Evolutionary conservation across 1,140 invertebrate species (phyloP), one percentile per base, ranked within the genome.

Genomic region (Probaryconus sp.): DNA sequence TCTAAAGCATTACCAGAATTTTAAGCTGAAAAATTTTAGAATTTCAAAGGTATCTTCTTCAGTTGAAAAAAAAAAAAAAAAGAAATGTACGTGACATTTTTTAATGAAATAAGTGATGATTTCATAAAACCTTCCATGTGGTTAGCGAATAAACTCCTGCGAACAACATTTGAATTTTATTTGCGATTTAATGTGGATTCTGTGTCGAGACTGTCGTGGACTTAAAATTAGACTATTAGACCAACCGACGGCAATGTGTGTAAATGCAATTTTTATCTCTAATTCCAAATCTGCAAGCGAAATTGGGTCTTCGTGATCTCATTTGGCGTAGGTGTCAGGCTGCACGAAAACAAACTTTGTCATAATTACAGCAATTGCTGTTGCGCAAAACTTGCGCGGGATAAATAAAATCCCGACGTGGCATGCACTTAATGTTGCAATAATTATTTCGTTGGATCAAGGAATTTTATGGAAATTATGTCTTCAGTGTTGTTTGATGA

Each of bases 281-380:
- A 43, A 64, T 72, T 64, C 53, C 10, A 30, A 60, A 64, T 72
- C 60, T 72, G 51, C 51, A 51, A 63, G 53, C 60, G 37, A 64
- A 72, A 72, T 60, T 65, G 45, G 58, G 68, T 64, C 58, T 65
- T 64, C 60, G 51, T 65, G 69, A 72, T 65, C 53, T 65, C 21
- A 65, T 71, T 64, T 64, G 20, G 58, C 58, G 50, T 56, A 64
- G 68, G 58, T 64, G 58, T 71, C 58, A 64, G 68, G 14, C 35
- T 14, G 51, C 68, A 71, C 68, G 68, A 55, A 71, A 71, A 63
- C 58, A 64, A 71, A 71, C 67, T 71, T 71, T 71, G 67, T 63
- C 67, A 71, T 71, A 71, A 71, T 71, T 63, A 70, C 67, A 55
- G 14, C 48, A 61, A 61, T 61, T 47, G 30, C 30, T 69, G 55